Percentiles rank a stretch among this genome's conserved stretches.
Conservation (phyloP, 2,113 vertebrate genomes). For the Entomyzon cyanotis region DNA sequence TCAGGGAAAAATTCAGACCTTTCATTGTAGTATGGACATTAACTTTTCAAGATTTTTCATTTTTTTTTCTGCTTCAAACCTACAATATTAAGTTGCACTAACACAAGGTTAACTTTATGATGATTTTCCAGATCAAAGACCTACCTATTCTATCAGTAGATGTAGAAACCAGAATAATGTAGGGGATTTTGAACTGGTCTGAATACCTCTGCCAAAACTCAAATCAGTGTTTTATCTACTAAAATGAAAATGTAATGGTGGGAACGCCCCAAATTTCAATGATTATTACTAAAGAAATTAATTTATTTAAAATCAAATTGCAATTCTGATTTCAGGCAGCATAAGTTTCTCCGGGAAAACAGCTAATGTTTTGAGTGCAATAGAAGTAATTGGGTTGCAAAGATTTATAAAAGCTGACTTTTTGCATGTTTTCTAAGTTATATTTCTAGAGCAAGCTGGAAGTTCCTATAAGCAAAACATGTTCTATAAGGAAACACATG, state of each 20-base stretch:
- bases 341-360: neutral
- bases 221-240: neutral
- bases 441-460: neutral
- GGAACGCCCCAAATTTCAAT: neutral
- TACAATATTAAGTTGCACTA: neutral
- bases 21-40: neutral
- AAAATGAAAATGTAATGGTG: neutral
- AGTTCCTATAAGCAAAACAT: neutral
- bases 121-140: conserved; percentile 29
- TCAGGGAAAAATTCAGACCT: neutral
- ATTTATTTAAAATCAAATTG: neutral
- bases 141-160: neutral
- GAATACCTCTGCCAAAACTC: neutral
- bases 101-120: neutral
- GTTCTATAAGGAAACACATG: neutral
- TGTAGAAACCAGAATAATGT: neutral
- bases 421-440: neutral
- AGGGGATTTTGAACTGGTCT: neutral
- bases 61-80: neutral
- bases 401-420: neutral
- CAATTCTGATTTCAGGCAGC: neutral
- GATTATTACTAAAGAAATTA: neutral
- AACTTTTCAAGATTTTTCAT: neutral
- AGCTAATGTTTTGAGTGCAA: neutral
- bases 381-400: neutral